phyloP scores from a whole-genome alignment of 2,797 vertebrate species.

The Tragelaphus eurycerus region DNA sequence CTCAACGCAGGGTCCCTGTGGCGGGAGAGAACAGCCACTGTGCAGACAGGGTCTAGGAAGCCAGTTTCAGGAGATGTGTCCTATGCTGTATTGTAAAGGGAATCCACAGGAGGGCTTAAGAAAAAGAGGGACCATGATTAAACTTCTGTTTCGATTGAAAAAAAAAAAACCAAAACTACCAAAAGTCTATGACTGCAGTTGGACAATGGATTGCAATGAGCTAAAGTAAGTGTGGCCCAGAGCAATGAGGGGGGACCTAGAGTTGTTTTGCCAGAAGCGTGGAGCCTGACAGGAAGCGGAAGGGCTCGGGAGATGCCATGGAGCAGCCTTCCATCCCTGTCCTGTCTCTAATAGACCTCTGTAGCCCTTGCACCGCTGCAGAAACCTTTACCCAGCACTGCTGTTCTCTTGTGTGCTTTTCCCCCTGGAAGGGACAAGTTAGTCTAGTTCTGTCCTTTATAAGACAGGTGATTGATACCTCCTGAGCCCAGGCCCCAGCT shows the following conservation, averaged over 20 bases:
- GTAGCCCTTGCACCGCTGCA: background rate
- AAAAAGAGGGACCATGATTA: background rate
- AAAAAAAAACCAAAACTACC: background rate
- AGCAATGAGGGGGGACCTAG: background rate
- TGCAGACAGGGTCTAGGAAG: too few relatives aligned
- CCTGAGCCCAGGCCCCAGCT: too few relatives aligned
- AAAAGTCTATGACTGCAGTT: background rate
- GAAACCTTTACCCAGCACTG: background rate
- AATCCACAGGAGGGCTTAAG: background rate
- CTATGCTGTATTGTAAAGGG: background rate
- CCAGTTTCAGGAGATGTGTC: background rate
- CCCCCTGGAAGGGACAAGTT: background rate
- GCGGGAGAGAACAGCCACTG: background rate
- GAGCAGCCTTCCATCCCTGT: background rate
- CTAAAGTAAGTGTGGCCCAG: background rate
- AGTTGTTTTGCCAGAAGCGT: background rate
- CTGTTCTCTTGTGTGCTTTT: too few relatives aligned
- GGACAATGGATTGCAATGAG: background rate
- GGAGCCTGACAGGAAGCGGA: background rate
- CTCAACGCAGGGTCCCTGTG: background rate
- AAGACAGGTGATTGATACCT: background rate
- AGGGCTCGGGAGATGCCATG: rapidly evolving
- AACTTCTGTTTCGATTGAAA: background rate
- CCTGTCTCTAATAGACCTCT: background rate
- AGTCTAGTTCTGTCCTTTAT: background rate